phyloP scores from a whole-genome alignment of 1,140 invertebrate species.

The Drosophila lowei region DNA sequence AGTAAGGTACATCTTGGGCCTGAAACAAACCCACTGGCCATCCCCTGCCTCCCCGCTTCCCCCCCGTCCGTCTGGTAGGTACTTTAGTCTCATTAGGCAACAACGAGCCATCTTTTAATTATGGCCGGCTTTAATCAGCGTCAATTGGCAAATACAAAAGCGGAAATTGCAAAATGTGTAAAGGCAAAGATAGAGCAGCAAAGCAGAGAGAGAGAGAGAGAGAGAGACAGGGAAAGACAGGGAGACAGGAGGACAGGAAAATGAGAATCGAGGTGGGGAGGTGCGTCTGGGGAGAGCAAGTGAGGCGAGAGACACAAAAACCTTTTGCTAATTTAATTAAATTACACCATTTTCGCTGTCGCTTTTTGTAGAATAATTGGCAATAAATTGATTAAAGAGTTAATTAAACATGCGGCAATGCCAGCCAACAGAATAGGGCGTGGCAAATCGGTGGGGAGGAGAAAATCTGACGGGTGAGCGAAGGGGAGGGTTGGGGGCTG shows the following conservation, averaged over 20 bases:
- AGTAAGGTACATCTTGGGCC: neutral
- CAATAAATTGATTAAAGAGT: slow-evolving; percentile 80
- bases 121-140: slow-evolving; percentile 76
- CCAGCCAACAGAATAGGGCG: slow-evolving; percentile 8
- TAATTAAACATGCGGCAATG: slow-evolving; percentile 69
- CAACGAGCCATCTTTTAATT: slow-evolving; percentile 65
- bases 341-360: slow-evolving; percentile 76
- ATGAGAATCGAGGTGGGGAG: neutral
- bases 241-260: neutral
- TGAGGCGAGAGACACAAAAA: slow-evolving; percentile 60
- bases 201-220: neutral
- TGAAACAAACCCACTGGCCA: no score
- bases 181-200: neutral
- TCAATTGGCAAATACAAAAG: slow-evolving; percentile 78
- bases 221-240: no score
- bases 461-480: no score
- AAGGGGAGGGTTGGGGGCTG: neutral
- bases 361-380: slow-evolving; percentile 78
- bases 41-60: neutral
- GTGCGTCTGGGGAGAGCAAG: slow-evolving; percentile 2
- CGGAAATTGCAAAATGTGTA: slow-evolving; percentile 68
- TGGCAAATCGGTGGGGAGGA: neutral
- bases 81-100: slow-evolving; percentile 55
- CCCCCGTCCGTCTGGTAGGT: neutral
- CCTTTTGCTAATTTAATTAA: slow-evolving; percentile 80